Percentiles rank a stretch among this genome's conserved stretches.
These are phyloP conservation scores for Trinorchestia longiramus DNA, from an alignment of 1,140 invertebrate species.

Conservation along the genomic window DNA sequence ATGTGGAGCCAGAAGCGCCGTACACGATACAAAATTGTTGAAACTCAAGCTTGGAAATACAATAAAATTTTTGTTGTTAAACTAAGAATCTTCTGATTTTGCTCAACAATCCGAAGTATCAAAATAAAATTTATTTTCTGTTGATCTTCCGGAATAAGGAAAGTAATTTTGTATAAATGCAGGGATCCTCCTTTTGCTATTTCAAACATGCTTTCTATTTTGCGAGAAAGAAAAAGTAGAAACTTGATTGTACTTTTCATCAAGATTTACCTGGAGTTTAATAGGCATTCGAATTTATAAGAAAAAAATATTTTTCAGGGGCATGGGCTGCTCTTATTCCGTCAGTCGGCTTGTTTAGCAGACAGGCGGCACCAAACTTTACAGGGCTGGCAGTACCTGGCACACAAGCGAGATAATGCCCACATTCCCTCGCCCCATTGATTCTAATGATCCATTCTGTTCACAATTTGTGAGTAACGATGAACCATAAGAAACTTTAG, in stretches of 20 bases:
- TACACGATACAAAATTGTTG: neutral
- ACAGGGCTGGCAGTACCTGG: neutral
- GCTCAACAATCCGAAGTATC: neutral
- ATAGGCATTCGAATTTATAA: neutral
- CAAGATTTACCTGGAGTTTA: neutral
- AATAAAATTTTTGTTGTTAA: neutral
- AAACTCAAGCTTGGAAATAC: neutral
- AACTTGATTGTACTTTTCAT: neutral
- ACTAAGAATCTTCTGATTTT: neutral
- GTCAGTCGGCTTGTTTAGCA: neutral
- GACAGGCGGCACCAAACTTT: neutral
- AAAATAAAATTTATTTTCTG: neutral
- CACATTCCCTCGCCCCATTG: neutral
- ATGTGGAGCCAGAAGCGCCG: too few species aligned
- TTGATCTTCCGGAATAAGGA: neutral
- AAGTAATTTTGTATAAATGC: neutral
- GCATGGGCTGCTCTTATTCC: neutral
- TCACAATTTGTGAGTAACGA: slow-evolving; percentile 45
- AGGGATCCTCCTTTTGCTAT: neutral
- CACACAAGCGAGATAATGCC: neutral
- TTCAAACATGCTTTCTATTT: neutral
- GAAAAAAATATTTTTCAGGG: neutral
- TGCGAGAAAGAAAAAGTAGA: neutral
- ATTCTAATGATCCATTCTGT: slow-evolving; percentile 35
- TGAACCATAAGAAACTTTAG: slow-evolving; percentile 32